Evolutionary conservation across 1,140 invertebrate species (phyloP).

Genomic region (Littorina saxatilis): DNA sequence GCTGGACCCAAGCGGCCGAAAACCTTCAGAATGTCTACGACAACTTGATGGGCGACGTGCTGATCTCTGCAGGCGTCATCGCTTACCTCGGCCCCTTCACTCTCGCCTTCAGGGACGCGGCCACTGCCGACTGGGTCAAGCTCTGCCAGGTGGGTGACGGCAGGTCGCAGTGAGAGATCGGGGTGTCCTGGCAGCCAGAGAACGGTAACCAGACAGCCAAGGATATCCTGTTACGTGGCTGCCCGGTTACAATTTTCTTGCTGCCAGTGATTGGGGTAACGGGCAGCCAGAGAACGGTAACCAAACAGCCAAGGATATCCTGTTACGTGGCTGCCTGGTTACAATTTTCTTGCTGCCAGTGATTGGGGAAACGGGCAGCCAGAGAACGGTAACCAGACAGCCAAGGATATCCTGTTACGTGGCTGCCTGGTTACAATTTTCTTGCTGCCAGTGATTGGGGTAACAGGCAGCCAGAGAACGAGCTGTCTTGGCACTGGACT

Average conservation of each 20-base stretch:
- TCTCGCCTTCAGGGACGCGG: constrained; percentile 84
- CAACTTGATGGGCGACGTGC: constrained; percentile 91
- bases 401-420: too few species aligned
- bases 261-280: too few species aligned
- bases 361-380: too few species aligned
- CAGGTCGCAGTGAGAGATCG: neutral
- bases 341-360: too few species aligned
- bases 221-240: too few species aligned
- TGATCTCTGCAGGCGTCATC: constrained; percentile 91
- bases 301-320: neutral
- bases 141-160: constrained; percentile 77
- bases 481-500: too few species aligned
- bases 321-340: too few species aligned
- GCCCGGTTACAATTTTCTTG: too few species aligned
- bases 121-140: constrained; percentile 85
- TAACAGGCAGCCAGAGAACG: too few species aligned
- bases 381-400: neutral
- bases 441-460: too few species aligned
- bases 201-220: neutral
- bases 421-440: too few species aligned
- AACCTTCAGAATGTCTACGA: constrained; percentile 84
- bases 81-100: constrained; percentile 95
- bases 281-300: neutral
- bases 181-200: neutral
- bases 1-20: constrained; percentile 88